phyloP scores from a whole-genome alignment of 2,797 vertebrate species.

The Cetoscarus ocellatus region DNA sequence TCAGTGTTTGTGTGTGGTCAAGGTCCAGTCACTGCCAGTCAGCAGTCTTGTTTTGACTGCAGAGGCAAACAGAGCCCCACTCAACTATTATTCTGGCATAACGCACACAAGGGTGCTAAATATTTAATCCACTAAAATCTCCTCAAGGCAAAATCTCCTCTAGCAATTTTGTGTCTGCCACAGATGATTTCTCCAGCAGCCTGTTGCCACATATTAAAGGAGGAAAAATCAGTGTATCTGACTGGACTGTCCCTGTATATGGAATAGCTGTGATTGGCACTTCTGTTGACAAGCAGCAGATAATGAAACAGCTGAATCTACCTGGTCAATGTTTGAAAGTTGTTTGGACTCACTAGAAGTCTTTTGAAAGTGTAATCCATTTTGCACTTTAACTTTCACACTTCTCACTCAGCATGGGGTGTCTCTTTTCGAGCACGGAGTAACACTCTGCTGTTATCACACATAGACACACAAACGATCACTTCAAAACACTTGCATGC shows the following conservation, averaged over 20 bases:
- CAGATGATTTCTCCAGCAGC: slow-evolving; percentile 6
- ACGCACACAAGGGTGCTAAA: slow-evolving; percentile 23
- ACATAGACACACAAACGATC: not conserved
- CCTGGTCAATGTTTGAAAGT: slow-evolving; percentile 33
- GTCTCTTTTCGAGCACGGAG: slow-evolving; percentile 33
- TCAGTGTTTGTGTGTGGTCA: slow-evolving; percentile 2
- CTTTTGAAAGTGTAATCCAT: slow-evolving; percentile 36
- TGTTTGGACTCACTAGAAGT: not conserved
- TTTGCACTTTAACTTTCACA: slow-evolving; percentile 47
- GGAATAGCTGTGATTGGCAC: not conserved
- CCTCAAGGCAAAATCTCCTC: slow-evolving; percentile 17
- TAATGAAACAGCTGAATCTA: slow-evolving; percentile 47
- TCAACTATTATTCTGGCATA: not conserved
- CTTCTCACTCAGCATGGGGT: slow-evolving; percentile 34
- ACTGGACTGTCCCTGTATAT: not conserved
- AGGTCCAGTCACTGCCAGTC: slow-evolving; percentile 33
- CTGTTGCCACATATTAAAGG: slow-evolving; percentile 6
- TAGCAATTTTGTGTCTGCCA: slow-evolving; percentile 12
- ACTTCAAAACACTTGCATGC: slow-evolving; percentile 36
- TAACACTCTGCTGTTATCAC: slow-evolving; percentile 22
- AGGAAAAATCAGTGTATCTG: not conserved
- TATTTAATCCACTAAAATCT: slow-evolving; percentile 29
- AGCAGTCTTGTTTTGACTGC: slow-evolving; percentile 3
- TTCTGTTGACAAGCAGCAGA: slow-evolving; percentile 22
- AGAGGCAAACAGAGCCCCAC: not conserved